phyloP scores from a whole-genome alignment of 2,888 invertebrate genomes.

The Drosophila mercatorum region DNA sequence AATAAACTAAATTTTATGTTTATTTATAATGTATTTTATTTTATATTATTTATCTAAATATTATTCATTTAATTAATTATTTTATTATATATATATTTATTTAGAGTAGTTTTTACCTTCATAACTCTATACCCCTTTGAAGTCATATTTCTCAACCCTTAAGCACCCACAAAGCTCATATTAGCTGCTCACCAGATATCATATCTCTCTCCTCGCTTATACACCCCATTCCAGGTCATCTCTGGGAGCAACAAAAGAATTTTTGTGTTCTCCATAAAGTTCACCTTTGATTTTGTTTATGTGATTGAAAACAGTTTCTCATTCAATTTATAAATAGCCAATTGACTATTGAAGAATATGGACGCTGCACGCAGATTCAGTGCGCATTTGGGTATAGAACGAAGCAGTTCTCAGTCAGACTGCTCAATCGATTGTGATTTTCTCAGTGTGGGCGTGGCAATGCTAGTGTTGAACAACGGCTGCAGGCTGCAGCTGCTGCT shows the following conservation, averaged over 20 bases:
- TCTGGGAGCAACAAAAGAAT: conserved; percentile 4
- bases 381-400: conserved; percentile 57
- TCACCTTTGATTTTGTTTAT: conserved; percentile 50
- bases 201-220: background rate
- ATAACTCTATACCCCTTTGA: no score
- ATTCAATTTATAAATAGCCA: conserved; percentile 66
- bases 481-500: conserved; percentile 1
- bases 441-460: conserved; percentile 40
- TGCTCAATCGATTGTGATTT: background rate
- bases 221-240: background rate
- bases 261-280: conserved; percentile 15
- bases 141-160: no score
- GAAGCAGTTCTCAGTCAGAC: conserved; percentile 14
- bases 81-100: no score
- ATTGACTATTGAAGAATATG: conserved; percentile 31
- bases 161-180: no score
- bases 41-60: no score
- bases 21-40: no score
- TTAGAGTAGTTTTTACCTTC: no score
- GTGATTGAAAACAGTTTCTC: conserved; percentile 36
- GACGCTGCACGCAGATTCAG: conserved; percentile 44
- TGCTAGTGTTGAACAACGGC: conserved; percentile 36
- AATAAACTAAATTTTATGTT: no score
- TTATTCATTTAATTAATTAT: no score
- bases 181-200: no score